Evolutionary conservation across 2,888 invertebrate genomes (phyloP), one percentile per base, ranked within the genome.

Genomic region (Colostygia pectinataria): DNA sequence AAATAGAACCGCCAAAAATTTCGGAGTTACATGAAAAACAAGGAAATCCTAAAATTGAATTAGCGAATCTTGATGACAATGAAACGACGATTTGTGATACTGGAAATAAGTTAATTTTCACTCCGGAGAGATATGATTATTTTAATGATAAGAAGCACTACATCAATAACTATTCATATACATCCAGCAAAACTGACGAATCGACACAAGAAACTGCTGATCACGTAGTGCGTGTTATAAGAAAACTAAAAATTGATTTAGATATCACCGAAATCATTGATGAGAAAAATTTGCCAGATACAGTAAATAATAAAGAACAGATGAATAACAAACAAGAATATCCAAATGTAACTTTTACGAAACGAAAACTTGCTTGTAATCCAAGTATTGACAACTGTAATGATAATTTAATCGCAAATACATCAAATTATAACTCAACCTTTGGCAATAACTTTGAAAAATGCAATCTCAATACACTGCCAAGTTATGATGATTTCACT

Each of bases 181-280:
- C 71, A 8, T 49, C 74, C 12, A 78, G 72, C 9, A 70, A 81
- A 58, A 59, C 79, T 14, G 70, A 78, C 38, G 57, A 82, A 10
- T 68, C 61, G 27, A 71, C 72, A 2, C 72, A 74, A 59, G 63
- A 63, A 37, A 59, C 63, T 5, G 38, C 59, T 2, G 64, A 74
- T 28, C 62, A 68, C 54, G 57, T 68, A 39, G 55, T 83, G 23
- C 63, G 68, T 46, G 61, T 84, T 20, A 69, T 81, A 37, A 77
- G 77, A 53, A 80, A 75, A 63, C 31, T 85, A 8, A 75, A 77
- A 67, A 58, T 90, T 37, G 75, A 85, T 57, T 53, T 85, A 9
- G 72, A 83, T 53, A 56, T 88, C n/a, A 81, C 77, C 27, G 73
- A 79, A 73, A 75, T 77, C 41, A 47, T 73, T 25, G 13, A 41